A percentile compares a stretch with the other conserved stretches of the same genome.
phyloP scores from a whole-genome alignment of 2,888 invertebrate species.

The Microctonus hyperodae region DNA sequence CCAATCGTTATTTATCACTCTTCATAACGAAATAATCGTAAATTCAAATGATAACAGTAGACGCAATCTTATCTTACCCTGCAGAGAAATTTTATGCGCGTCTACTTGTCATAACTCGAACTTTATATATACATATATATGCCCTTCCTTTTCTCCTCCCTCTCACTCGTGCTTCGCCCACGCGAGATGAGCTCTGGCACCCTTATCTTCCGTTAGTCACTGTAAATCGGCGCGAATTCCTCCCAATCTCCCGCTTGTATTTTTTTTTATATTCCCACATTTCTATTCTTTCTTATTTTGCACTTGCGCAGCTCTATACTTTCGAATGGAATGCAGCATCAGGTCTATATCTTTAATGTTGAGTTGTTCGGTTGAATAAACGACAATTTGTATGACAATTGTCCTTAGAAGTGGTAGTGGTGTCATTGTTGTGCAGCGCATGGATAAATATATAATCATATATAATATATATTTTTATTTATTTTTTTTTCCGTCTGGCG shows the following conservation, averaged over 20 bases:
- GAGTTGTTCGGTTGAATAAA: constrained; percentile 44
- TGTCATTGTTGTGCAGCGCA: constrained; percentile 45
- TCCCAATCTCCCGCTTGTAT: constrained; percentile 5
- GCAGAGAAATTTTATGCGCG: constrained; percentile 39
- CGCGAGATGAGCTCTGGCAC: constrained; percentile 14
- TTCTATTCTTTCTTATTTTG: not conserved
- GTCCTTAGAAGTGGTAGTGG: constrained; percentile 43
- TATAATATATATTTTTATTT: not conserved
- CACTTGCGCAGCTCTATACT: constrained; percentile 4
- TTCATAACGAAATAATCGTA: constrained; percentile 27
- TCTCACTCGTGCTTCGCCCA: constrained; percentile 8
- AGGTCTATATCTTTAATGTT: constrained; percentile 5
- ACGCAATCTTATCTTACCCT: constrained; percentile 26
- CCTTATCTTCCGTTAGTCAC: constrained; percentile 18
- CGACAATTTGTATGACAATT: constrained; percentile 59
- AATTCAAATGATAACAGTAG: constrained; percentile 23
- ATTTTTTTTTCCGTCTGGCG: not conserved
- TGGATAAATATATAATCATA: no score
- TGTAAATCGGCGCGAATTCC: constrained; percentile 18
- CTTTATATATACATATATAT: no score
- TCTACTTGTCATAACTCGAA: constrained; percentile 42
- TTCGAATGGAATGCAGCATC: constrained; percentile 6
- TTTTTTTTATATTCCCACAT: not conserved
- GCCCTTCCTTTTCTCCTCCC: constrained; percentile 11
- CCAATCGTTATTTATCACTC: constrained; percentile 28